phyloP scores from a whole-genome alignment of 1,140 invertebrate genomes.

The Temnothorax nylanderi region DNA sequence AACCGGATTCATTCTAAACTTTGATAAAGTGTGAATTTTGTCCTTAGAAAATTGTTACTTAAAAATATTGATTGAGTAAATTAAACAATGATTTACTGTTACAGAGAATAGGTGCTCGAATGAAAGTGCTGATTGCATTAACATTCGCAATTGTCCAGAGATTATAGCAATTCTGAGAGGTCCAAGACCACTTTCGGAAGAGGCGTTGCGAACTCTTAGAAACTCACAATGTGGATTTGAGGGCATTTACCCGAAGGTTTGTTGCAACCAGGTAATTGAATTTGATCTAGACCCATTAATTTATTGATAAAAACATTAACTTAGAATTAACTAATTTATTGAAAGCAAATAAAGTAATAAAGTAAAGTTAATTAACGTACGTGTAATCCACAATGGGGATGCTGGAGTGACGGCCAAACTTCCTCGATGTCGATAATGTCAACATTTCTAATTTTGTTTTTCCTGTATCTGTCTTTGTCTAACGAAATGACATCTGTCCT shows the following conservation, averaged over 20 bases:
- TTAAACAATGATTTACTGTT: background rate
- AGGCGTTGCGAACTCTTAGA: constrained; percentile 77
- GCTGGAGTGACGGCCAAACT: no score
- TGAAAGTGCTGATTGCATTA: constrained; percentile 74
- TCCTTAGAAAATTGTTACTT: background rate
- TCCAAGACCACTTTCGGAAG: constrained; percentile 79
- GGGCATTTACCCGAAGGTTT: constrained; percentile 85
- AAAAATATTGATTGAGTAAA: background rate
- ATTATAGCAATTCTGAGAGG: constrained; percentile 78
- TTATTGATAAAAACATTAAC: background rate
- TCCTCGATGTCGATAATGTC: no score
- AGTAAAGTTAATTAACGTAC: background rate
- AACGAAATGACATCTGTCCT: no score
- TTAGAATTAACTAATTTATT: background rate
- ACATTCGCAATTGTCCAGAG: constrained; percentile 73
- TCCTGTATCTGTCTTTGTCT: no score
- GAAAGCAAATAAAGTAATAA: background rate
- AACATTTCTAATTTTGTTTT: no score
- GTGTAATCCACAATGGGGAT: background rate
- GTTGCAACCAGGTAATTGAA: constrained; percentile 79
- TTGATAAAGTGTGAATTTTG: background rate
- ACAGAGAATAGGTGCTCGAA: constrained; percentile 70
- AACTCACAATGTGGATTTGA: constrained; percentile 86
- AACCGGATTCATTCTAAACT: background rate
- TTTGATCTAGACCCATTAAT: background rate